Evolutionary conservation across 2,797 vertebrate species (phyloP).

Genomic region (Peromyscus attwateri): DNA sequence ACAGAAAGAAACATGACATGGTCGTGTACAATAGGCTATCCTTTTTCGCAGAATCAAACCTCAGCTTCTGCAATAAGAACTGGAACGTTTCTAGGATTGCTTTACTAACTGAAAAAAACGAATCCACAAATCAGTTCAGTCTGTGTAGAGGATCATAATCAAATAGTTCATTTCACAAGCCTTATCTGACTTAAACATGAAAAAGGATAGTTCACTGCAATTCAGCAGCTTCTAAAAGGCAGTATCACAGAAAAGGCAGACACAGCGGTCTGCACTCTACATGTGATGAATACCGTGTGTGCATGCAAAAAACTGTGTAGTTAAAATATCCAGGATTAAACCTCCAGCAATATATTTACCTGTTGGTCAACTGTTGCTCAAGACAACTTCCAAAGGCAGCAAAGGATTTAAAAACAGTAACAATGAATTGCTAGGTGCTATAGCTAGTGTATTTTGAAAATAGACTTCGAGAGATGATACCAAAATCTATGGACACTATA

Average conservation of each 20-base stretch:
- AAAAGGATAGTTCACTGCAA: slow-evolving; percentile 58
- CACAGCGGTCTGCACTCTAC: slow-evolving; percentile 73
- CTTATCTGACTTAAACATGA: slow-evolving; percentile 45
- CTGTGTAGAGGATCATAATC: slow-evolving; percentile 3
- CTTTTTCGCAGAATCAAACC: slow-evolving; percentile 65
- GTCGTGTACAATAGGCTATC: slow-evolving; percentile 36
- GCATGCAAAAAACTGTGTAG: slow-evolving; percentile 77
- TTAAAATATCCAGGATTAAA: slow-evolving; percentile 67
- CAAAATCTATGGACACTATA: slow-evolving; percentile 62
- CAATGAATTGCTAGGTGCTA: slow-evolving; percentile 83
- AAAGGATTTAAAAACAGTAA: slow-evolving; percentile 90
- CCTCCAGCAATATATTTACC: slow-evolving; percentile 91
- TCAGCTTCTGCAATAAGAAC: slow-evolving; percentile 34
- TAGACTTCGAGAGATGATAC: slow-evolving; percentile 56
- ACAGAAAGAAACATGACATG: slow-evolving; percentile 29
- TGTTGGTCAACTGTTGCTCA: slow-evolving; percentile 90
- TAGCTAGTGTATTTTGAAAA: slow-evolving; percentile 78
- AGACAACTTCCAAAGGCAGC: slow-evolving; percentile 93
- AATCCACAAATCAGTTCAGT: slow-evolving; percentile 60
- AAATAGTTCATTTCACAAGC: slow-evolving; percentile 48
- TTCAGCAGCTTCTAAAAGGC: slow-evolving; percentile 38
- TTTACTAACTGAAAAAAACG: slow-evolving; percentile 48
- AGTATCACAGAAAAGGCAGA: slow-evolving; percentile 80
- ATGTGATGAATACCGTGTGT: slow-evolving; percentile 58
- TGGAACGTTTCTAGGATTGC: slow-evolving; percentile 10